Conservation (phyloP, 1,140 invertebrate genomes). For the Oryctes rhinoceros region DNA sequence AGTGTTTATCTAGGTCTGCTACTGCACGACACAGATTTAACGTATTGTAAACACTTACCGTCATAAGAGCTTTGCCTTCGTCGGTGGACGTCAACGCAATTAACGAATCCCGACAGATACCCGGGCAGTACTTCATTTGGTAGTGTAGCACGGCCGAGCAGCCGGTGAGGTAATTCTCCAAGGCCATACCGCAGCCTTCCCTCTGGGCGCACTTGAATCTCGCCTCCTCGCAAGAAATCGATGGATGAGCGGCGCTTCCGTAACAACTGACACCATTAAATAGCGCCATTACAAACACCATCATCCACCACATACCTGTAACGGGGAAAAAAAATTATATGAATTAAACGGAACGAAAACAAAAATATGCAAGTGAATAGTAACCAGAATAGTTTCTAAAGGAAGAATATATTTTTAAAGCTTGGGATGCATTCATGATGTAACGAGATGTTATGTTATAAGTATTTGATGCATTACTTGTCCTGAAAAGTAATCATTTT, state of each 20-base stretch:
- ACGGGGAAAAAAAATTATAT: slow-evolving; percentile 45
- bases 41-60: slow-evolving; percentile 62
- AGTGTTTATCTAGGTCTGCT: too few species aligned
- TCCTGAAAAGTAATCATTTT: too few species aligned
- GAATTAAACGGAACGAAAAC: background rate
- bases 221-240: slow-evolving; percentile 72
- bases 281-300: slow-evolving; percentile 60
- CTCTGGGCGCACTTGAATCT: slow-evolving; percentile 76
- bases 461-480: too few species aligned
- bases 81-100: slow-evolving; percentile 81
- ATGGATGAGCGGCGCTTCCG: slow-evolving; percentile 52
- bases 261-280: slow-evolving; percentile 33
- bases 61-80: slow-evolving; percentile 78
- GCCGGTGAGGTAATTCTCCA: slow-evolving; percentile 76
- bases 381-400: too few species aligned
- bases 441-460: too few species aligned
- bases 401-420: too few species aligned
- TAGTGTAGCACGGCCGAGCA: slow-evolving; percentile 73
- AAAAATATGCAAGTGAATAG: too few species aligned
- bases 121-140: slow-evolving; percentile 67
- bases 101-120: slow-evolving; percentile 76
- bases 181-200: slow-evolving; percentile 75
- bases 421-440: too few species aligned
- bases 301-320: slow-evolving; percentile 57
- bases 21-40: too few species aligned